phyloP scores from a whole-genome alignment of 2,113 vertebrate species.

The Thryonomys swinderianus region DNA sequence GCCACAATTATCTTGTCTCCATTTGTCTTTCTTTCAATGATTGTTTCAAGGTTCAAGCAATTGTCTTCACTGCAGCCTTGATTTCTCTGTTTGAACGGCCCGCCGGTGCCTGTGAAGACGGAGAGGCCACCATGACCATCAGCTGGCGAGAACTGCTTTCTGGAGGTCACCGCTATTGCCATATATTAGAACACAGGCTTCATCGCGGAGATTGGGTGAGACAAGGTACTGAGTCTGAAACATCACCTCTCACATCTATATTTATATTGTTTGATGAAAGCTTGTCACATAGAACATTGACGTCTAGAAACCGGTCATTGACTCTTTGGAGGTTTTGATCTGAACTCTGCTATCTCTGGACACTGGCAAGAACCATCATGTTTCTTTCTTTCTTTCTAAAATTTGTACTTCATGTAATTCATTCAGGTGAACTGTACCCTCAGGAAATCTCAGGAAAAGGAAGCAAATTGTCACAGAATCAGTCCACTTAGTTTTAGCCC shows the following conservation, averaged over 20 bases:
- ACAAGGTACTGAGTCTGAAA: slow-evolving; percentile 85
- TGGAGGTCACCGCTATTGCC: slow-evolving; percentile 88
- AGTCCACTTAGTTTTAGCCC: slow-evolving; percentile 19
- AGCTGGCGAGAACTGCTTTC: slow-evolving; percentile 88
- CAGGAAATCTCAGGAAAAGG: slow-evolving; percentile 40
- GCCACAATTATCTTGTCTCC: not conserved
- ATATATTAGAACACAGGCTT: slow-evolving; percentile 83
- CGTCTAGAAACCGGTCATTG: slow-evolving; percentile 43
- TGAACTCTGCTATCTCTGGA: not conserved
- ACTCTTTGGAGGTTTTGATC: slow-evolving; percentile 20
- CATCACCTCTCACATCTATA: not conserved
- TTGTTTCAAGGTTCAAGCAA: slow-evolving; percentile 84
- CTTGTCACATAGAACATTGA: slow-evolving; percentile 12
- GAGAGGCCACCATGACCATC: slow-evolving; percentile 82
- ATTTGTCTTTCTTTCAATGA: slow-evolving; percentile 33
- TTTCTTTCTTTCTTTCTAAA: slow-evolving; percentile 43
- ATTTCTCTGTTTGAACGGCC: slow-evolving; percentile 86
- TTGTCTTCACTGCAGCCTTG: slow-evolving; percentile 86
- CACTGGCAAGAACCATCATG: not conserved
- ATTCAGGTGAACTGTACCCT: slow-evolving; percentile 21
- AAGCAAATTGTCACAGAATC: slow-evolving; percentile 36
- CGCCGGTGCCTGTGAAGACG: slow-evolving; percentile 70
- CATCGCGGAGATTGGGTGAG: slow-evolving; percentile 89
- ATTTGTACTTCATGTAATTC: slow-evolving; percentile 37
- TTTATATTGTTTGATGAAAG: slow-evolving; percentile 48